Evolutionary conservation across 2,888 invertebrate genomes (phyloP), one percentile per base, ranked within the genome.

Genomic region (Sycophila texana): DNA sequence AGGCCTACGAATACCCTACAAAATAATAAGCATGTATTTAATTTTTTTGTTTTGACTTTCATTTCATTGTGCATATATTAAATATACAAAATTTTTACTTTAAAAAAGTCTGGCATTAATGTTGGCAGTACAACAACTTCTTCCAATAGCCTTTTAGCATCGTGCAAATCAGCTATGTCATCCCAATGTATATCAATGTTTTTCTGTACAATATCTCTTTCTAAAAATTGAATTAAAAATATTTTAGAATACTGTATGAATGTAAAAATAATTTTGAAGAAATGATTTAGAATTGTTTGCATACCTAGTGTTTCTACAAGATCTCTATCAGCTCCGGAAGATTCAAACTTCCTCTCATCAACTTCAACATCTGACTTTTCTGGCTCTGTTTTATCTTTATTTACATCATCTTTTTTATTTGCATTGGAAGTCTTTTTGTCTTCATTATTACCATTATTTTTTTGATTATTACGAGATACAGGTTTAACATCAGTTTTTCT

Each of bases 101-200:
- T 98, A 91, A 99, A 99, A 92, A 97, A 99, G 88, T 99, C 98
- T 1, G 99, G 99, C 95, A 99, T 98, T 93, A 97, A 95, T 94
- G 99, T 96, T 2, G 99, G 99, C 87, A 99, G 92, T 57, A 99
- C 98, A 12, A 99, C 98, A 47, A 99, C 99, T 91, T 99, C 99
- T 89, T 99, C 98, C 7, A 99, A 91, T 76, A 99, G 90, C 82
- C 97, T 92, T 90, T 98, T 98, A 7, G 97, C 97, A 90, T 97
- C 97, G 13, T 95, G 92, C 67, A 98, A 92, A 90, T 97, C 98
- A 0, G 97, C 97, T 88, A 98, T 97, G 88, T 97, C 97, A 86
- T 95, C 97, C 99, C 99, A 99, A 87, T 95, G 94, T 80, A 99
- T 97, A 91, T 97, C 98, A 18, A 98, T 98, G 92, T 99, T 97